Base-by-base conservation (phyloP, 2,797 vertebrate genomes). In the Heteromormyrus szaboi region DNA sequence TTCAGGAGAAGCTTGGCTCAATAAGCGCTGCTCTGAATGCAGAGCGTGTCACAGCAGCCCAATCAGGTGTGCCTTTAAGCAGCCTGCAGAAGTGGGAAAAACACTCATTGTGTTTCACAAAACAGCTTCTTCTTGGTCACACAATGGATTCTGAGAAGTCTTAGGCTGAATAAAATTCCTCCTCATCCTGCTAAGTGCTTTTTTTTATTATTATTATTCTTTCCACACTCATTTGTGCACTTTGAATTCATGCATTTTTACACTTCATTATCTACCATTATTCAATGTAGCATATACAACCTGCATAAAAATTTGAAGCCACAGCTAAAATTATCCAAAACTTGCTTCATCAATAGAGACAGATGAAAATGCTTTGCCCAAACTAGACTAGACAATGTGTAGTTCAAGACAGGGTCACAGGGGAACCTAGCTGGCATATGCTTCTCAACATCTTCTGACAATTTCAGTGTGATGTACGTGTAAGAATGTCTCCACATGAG, bases 391-490 rank as follows among this genome's bases (percentile, higher is more conserved):
- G 79, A 89, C 25, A 85, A 46, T 14, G 50, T 41, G 81, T 87
- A 72, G 76, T 88, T 89, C 53, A 76, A 76, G 53, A 79, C 51
- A 87, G 48, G 62, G 85, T 87, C 37, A 54, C 37, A 29, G 37
- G 46, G 62, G 25, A 89, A 51, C 29, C 6, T 12, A 68, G 41
- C 84, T 54, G 88, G 62, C 72, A 79, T 46, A 46, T 79, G 25
- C 87, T 91, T 83, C 88, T 88, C 89, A 88, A 65, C 41, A 89
- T 53, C 87, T 88, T 89, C 53, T 86, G 90, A 56, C 17, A 41
- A 29, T 87, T 87, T 68, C 14, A 65, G 44, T 65, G 56, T 48
- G 17, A 46, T 65, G 22, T 76, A 22, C 62, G 87, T 48, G 50
- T 86, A 22, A 14, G 41, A 59, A 22, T 79, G 65, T 56, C 59